A percentile compares a stretch with the other conserved stretches of the same genome.
These are phyloP conservation scores for Ophiodon elongatus DNA, from an alignment of 2,113 vertebrate species.

Conservation along the genomic window DNA sequence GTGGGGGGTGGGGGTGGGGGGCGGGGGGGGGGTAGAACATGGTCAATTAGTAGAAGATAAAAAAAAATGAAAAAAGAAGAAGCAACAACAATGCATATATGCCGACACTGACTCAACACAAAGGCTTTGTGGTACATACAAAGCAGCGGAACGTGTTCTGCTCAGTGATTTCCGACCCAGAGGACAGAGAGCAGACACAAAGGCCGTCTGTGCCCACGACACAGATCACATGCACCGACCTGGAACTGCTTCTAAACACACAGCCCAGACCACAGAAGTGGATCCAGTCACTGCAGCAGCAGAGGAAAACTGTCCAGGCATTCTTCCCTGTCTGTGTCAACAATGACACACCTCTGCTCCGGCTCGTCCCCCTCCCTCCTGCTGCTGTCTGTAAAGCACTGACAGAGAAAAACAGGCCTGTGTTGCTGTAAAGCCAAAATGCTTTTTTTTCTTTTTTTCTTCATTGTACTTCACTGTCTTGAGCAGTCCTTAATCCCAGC, in stretches of 20 bases:
- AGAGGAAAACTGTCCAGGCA: constrained; percentile 72
- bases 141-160: constrained; percentile 60
- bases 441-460: constrained; percentile 62
- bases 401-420: constrained; percentile 62
- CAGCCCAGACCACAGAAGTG: constrained; percentile 72
- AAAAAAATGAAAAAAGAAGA: neutral
- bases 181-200: constrained; percentile 67
- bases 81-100: constrained; percentile 9
- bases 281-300: constrained; percentile 72
- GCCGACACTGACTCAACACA: constrained; percentile 36
- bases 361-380: constrained; percentile 43
- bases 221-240: constrained; percentile 72
- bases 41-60: constrained; percentile 22
- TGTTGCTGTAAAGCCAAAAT: constrained; percentile 47
- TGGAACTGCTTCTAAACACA: constrained; percentile 74
- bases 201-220: constrained; percentile 57
- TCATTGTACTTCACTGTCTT: constrained; percentile 62
- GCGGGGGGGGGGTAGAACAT: neutral
- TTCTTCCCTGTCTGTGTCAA: constrained; percentile 77
- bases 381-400: constrained; percentile 44
- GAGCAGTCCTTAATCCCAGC: constrained; percentile 63
- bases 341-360: constrained; percentile 77
- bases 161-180: constrained; percentile 61
- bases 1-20: no score
- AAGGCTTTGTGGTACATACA: constrained; percentile 50